Conservation (phyloP, 2,797 vertebrate species). For the Amniataba percoides region DNA sequence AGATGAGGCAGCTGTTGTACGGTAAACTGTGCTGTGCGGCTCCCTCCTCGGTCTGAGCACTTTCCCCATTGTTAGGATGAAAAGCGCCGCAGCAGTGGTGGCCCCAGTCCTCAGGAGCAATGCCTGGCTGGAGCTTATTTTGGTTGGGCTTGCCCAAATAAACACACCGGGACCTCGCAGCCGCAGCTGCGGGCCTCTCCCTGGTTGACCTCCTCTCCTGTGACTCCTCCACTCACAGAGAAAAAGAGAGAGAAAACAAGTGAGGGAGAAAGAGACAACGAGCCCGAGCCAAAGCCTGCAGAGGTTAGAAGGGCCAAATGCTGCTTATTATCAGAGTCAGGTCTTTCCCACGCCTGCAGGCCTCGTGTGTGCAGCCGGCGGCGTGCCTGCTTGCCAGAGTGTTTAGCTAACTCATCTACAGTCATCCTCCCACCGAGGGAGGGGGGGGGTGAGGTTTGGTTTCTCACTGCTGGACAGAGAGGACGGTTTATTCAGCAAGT, state of each 20-base stretch:
- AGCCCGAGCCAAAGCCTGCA: slow-evolving; percentile 73
- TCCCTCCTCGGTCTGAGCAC: slow-evolving; percentile 71
- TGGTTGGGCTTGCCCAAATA: slow-evolving; percentile 86
- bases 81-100: slow-evolving; percentile 75
- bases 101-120: slow-evolving; percentile 79
- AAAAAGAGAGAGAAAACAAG: slow-evolving; percentile 71
- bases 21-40: slow-evolving; percentile 67
- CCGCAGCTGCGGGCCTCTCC: slow-evolving; percentile 82
- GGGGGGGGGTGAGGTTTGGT: slow-evolving; percentile 35
- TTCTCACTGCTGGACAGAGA: slow-evolving; percentile 65
- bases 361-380: slow-evolving; percentile 80
- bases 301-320: slow-evolving; percentile 79
- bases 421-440: slow-evolving; percentile 64
- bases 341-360: slow-evolving; percentile 85
- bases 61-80: slow-evolving; percentile 81
- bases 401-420: slow-evolving; percentile 82
- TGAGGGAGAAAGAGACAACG: slow-evolving; percentile 68
- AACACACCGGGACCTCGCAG: slow-evolving; percentile 80
- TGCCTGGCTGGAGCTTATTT: slow-evolving; percentile 84
- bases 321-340: slow-evolving; percentile 84
- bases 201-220: slow-evolving; percentile 80
- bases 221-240: slow-evolving; percentile 72
- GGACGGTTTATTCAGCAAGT: slow-evolving; percentile 74
- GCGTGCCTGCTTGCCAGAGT: slow-evolving; percentile 76
- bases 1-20: slow-evolving; percentile 79